Percentiles rank a stretch among this genome's conserved stretches.
phyloP scores from a whole-genome alignment of 2,113 vertebrate genomes.

The Varanus salvator region DNA sequence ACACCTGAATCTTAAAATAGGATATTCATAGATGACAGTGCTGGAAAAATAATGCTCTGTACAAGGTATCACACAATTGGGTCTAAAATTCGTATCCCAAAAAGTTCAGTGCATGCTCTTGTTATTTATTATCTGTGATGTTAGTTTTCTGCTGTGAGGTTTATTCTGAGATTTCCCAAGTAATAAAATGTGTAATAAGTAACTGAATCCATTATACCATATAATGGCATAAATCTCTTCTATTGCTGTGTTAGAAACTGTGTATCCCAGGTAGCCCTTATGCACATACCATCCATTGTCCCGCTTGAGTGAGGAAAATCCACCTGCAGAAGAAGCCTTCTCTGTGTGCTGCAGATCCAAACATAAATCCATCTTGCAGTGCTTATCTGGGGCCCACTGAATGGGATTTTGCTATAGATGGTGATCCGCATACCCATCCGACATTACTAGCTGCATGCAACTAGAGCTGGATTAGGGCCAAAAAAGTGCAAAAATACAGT shows the following conservation, averaged over 20 bases:
- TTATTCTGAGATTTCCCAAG: slow-evolving; percentile 39
- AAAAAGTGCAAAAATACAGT: slow-evolving; percentile 47
- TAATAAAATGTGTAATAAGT: slow-evolving; percentile 36
- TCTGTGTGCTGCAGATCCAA: neutral
- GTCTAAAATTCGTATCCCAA: neutral
- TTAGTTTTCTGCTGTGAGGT: neutral
- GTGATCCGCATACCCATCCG: neutral
- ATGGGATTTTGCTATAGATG: neutral
- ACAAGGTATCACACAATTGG: slow-evolving; percentile 45
- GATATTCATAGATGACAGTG: neutral
- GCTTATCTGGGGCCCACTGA: neutral
- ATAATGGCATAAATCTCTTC: slow-evolving; percentile 50
- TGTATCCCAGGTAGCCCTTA: slow-evolving; percentile 64
- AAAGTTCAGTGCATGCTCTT: slow-evolving; percentile 26
- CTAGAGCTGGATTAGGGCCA: neutral
- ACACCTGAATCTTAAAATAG: slow-evolving; percentile 50
- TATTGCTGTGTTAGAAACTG: slow-evolving; percentile 53
- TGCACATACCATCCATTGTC: slow-evolving; percentile 7
- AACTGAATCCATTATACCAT: slow-evolving; percentile 44
- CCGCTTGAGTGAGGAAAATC: neutral
- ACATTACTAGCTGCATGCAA: neutral
- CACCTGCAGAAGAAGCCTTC: neutral
- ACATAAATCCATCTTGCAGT: neutral
- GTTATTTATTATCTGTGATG: neutral
- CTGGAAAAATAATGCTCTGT: slow-evolving; percentile 36